phyloP scores from a whole-genome alignment of 1,140 invertebrate genomes.

The fruit fly (Drosophila melanogaster) region Release_6_plus_ISO1_MT NT_033779.5:19626501-19627000 shows the following conservation, averaged over 20 bases:
- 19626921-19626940: conserved; percentile 83
- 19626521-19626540: conserved; percentile 33
- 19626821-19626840: conserved; percentile 2
- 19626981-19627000: conserved; percentile 50
- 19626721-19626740: conserved; percentile 77
- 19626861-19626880: conserved; percentile 11
- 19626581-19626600: conserved; percentile 15
- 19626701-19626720: conserved; percentile 82
- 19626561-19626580: conserved; percentile 40
- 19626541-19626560: conserved; percentile 75
- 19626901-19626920: conserved; percentile 78
- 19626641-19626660: conserved; percentile 5
- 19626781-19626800: conserved; percentile 76
- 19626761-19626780: conserved; percentile 65
- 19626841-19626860: conserved; percentile 4
- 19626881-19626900: conserved; percentile 47
- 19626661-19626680: conserved; percentile 10
- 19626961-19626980: conserved; percentile 71
- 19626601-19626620: background rate
- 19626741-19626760: conserved; percentile 56
- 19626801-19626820: conserved; percentile 11
- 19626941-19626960: conserved; percentile 82
- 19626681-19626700: conserved; percentile 77
- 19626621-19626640: background rate
- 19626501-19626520: conserved; percentile 79